Evolutionary conservation across 1,140 invertebrate genomes (phyloP).

Genomic region (Temnothorax curvispinosus): DNA sequence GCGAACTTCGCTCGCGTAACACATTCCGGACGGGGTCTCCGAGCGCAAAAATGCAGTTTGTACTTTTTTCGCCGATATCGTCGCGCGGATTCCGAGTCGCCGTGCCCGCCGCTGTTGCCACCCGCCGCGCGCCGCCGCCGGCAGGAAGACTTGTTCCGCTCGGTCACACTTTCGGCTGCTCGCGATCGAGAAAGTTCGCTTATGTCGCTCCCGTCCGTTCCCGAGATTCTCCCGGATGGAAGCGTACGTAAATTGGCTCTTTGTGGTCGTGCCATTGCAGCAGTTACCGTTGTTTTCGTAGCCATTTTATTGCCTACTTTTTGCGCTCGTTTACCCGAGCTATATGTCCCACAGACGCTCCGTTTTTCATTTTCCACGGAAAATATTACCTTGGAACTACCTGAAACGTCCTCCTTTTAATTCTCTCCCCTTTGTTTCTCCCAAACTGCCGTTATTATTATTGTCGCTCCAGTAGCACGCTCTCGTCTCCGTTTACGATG

Average conservation of each 20-base stretch:
- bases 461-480: slow-evolving; percentile 12
- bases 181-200: slow-evolving; percentile 47
- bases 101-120: not conserved
- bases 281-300: slow-evolving; percentile 30
- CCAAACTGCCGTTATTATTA: slow-evolving; percentile 45
- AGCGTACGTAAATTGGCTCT: slow-evolving; percentile 38
- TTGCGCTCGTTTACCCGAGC: slow-evolving; percentile 32
- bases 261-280: slow-evolving; percentile 2
- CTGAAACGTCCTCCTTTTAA: slow-evolving; percentile 44
- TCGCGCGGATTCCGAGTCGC: slow-evolving; percentile 22
- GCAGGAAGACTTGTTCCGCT: slow-evolving; percentile 16
- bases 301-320: slow-evolving; percentile 41
- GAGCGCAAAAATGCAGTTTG: slow-evolving; percentile 3
- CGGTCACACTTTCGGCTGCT: slow-evolving; percentile 13
- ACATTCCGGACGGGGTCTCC: slow-evolving; percentile 27
- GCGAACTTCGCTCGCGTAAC: slow-evolving; percentile 34
- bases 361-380: slow-evolving; percentile 45
- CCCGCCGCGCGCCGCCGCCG: not conserved
- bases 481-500: slow-evolving; percentile 25
- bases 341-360: not conserved
- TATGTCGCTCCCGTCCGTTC: not conserved
- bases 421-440: slow-evolving; percentile 42
- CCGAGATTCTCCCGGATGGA: not conserved
- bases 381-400: slow-evolving; percentile 40
- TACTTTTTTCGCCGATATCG: slow-evolving; percentile 7